These are phyloP conservation scores for Trachops cirrhosus DNA, from an alignment of 2,797 vertebrate genomes.

Conservation along the genomic window DNA sequence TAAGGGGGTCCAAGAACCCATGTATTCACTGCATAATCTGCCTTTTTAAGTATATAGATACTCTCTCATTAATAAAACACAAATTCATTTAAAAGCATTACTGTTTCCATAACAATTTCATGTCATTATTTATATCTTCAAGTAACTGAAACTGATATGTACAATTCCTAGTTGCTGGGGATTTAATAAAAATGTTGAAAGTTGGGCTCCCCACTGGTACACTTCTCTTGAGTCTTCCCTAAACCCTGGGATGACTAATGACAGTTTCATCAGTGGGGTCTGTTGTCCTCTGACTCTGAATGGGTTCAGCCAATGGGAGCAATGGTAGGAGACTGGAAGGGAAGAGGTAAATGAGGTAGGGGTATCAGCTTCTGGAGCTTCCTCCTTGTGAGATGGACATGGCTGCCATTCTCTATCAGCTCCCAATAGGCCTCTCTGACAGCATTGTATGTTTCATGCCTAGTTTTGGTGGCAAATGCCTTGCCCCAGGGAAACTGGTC, in stretches of 20 bases:
- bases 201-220: background rate
- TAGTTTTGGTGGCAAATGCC: background rate
- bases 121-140: background rate
- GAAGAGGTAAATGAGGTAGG: background rate
- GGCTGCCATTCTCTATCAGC: background rate
- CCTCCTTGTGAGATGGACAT: background rate
- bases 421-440: background rate
- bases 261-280: background rate
- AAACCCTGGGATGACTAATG: background rate
- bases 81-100: background rate
- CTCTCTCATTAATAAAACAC: background rate
- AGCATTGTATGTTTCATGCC: background rate
- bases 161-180: background rate
- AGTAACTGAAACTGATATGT: background rate
- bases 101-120: background rate
- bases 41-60: background rate
- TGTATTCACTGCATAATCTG: background rate
- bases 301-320: background rate
- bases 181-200: background rate
- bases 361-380: background rate
- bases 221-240: background rate
- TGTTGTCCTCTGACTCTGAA: background rate
- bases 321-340: background rate
- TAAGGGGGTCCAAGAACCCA: background rate
- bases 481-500: background rate